Conservation (phyloP, 2,113 vertebrate genomes). For the Petrocephalus zakoni region DNA sequence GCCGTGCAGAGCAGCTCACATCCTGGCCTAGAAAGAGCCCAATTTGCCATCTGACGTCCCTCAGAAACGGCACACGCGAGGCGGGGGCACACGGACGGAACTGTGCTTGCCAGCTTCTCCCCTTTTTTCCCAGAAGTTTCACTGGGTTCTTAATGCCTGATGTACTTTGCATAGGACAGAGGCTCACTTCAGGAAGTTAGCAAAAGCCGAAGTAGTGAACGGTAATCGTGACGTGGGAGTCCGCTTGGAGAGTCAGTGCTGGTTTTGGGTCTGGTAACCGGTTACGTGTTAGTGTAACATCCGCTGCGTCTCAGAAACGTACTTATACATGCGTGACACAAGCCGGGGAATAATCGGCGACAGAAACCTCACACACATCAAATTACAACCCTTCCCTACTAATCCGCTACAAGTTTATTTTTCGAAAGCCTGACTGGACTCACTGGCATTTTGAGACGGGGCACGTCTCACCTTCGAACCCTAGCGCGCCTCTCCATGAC, state of each 20-base stretch:
- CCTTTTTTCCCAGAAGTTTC: conserved; percentile 27
- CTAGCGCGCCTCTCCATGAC: neutral
- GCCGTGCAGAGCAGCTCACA: conserved; percentile 62
- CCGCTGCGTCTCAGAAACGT: neutral
- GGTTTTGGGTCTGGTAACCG: neutral
- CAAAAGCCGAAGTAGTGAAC: neutral
- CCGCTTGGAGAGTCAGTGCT: neutral
- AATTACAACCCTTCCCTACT: neutral
- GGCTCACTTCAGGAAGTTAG: neutral
- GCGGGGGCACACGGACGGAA: conserved; percentile 33
- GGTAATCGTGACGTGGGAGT: neutral
- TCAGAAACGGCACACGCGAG: conserved; percentile 43
- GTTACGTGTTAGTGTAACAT: neutral
- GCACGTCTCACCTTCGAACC: neutral
- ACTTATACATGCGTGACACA: neutral
- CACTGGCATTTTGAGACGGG: neutral
- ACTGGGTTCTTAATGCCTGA: conserved; percentile 25
- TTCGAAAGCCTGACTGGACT: neutral
- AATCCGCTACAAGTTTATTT: neutral
- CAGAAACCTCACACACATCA: neutral
- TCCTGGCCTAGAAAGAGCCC: conserved; percentile 54
- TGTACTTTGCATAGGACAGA: conserved; percentile 16
- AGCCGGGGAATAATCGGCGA: neutral
- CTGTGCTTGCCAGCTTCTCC: conserved; percentile 27
- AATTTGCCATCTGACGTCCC: conserved; percentile 57